These are phyloP conservation scores for Trogon surrucura DNA, from an alignment of 2,113 vertebrate genomes.

Conservation along the genomic window DNA sequence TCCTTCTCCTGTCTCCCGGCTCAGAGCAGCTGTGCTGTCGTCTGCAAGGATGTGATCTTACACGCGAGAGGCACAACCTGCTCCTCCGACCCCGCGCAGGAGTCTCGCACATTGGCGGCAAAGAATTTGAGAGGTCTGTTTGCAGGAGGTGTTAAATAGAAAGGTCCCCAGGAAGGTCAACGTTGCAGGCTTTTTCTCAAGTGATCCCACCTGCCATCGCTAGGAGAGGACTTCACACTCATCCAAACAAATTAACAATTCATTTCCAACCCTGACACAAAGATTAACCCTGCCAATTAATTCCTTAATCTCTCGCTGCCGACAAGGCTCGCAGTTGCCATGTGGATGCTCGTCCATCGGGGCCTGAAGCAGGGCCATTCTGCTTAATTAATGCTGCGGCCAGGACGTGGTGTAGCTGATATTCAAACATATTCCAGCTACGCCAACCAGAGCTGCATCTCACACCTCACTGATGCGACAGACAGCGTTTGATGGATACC, in stretches of 20 bases:
- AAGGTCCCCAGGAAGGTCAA: constrained; percentile 6
- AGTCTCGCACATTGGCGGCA: accelerated
- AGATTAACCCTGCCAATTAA: constrained; percentile 71
- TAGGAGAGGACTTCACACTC: constrained; percentile 7
- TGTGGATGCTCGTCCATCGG: constrained; percentile 18
- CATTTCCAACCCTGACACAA: constrained; percentile 28
- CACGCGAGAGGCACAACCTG: neutral
- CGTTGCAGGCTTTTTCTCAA: neutral
- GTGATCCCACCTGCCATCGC: constrained; percentile 32
- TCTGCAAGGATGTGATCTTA: neutral
- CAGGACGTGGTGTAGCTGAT: neutral
- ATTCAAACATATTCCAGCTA: neutral
- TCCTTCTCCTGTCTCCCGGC: neutral
- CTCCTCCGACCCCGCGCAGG: accelerated
- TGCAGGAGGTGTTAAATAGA: constrained; percentile 13
- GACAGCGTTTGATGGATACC: neutral
- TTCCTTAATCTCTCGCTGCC: constrained; percentile 55
- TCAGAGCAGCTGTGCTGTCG: neutral
- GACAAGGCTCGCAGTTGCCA: constrained; percentile 46
- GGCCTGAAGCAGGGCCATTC: constrained; percentile 28
- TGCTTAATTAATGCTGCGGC: constrained; percentile 23
- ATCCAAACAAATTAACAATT: constrained; percentile 58
- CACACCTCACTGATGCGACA: neutral
- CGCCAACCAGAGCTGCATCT: neutral
- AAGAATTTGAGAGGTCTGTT: neutral